Base-by-base conservation (phyloP, 2,888 invertebrate genomes). In the Elaeidobius kamerunicus region DNA sequence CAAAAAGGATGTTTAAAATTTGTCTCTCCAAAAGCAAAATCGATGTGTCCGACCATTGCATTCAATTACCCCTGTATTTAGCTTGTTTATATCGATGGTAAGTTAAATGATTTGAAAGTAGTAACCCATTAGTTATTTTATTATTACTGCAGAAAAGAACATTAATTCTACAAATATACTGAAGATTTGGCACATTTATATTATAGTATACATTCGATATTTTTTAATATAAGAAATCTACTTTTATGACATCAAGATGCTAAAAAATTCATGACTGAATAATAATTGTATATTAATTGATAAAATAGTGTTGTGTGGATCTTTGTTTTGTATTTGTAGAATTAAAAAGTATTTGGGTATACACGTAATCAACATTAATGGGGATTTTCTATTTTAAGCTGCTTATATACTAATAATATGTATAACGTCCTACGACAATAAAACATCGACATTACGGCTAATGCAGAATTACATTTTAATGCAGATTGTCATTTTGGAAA, bases 401-500 rank as follows among this genome's bases (percentile, higher is more conserved):
- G 59, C 61, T 34, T 60, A 60, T 62, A 59, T 63, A 63, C 68
- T 70, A 70, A 59, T 47, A 43, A 46, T 46, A 52, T 36, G 61
- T 67, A 67, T 66, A 66, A 68, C 63, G 69, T 69, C 67, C 65
- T 48, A 52, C 30, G 57, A 61, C 67, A 66, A 68, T 70, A 67
- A 69, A 68, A 70, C 69, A 69, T 62, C 69, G 63, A 69, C 64
- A 69, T 36, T 42, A 49, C 35, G 42, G 19, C 34, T 42, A 36
- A 46, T 46, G 46, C 62, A 67, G 46, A 46, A 35, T 50, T 65
- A 65, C 67, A 69, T 69, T 65, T 42, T 64, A 65, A 69, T 68
- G 63, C 67, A 69, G 71, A 72, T 71, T 72, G 71, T 71, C 72
- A 71, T 70, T 70, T 66, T 63, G 63, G 61, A 70, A 61, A 58